phyloP scores from a whole-genome alignment of 1,140 invertebrate species.

The Acromyrmex echinatior region DNA sequence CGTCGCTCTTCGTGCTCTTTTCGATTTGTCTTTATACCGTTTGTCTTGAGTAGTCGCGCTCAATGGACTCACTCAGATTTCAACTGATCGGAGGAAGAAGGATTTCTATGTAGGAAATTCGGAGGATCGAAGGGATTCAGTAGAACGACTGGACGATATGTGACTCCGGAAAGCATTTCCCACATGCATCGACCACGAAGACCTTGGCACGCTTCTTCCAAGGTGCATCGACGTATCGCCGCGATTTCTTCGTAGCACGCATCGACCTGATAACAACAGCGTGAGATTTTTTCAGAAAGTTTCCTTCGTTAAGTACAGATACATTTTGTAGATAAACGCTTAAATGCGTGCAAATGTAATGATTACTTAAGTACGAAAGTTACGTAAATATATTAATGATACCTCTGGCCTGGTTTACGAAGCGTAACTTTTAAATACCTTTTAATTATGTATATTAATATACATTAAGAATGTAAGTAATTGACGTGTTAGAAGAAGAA shows the following conservation, averaged over 20 bases:
- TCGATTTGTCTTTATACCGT: slow-evolving; percentile 16
- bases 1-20: slow-evolving; percentile 39
- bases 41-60: neutral
- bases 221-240: slow-evolving; percentile 57
- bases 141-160: slow-evolving; percentile 10
- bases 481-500: neutral
- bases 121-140: slow-evolving; percentile 15
- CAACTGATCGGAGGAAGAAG: neutral
- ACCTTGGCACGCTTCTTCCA: slow-evolving; percentile 68
- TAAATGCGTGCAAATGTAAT: slow-evolving; percentile 2
- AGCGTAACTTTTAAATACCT: neutral
- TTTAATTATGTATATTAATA: neutral
- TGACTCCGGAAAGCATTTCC: slow-evolving; percentile 27
- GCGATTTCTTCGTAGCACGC: slow-evolving; percentile 41
- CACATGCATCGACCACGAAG: slow-evolving; percentile 30
- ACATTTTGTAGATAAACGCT: neutral
- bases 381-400: slow-evolving; percentile 2
- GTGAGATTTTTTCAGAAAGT: slow-evolving; percentile 19
- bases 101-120: slow-evolving; percentile 11
- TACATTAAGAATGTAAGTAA: neutral
- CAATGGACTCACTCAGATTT: neutral
- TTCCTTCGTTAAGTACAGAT: neutral
- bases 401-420: neutral
- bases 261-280: slow-evolving; percentile 37
- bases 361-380: neutral